Base-by-base conservation (phyloP, 2,888 invertebrate genomes). In the Neoitamus cyanurus region DNA sequence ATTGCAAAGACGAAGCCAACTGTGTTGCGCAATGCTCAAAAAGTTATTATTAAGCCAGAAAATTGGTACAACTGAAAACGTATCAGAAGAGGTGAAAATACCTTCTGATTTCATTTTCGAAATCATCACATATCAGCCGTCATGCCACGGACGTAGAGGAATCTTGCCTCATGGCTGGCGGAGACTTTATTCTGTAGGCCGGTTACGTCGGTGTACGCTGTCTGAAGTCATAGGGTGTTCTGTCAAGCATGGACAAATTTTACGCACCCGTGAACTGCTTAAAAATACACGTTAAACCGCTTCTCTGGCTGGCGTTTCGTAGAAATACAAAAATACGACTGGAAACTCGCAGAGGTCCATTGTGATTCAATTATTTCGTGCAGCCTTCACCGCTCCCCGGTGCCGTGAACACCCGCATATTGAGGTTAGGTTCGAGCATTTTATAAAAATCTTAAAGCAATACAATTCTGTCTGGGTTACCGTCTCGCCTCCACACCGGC, bases 181-280 rank as follows among this genome's bases (percentile, higher is more conserved):
- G 34, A 73, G 30, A 73, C 34, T 34, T 15, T 48, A 13, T 78
- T 37, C 37, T 31, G 28, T 48, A 30, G 48, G 48, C 30, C 78
- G 31, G 70, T 37, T 37, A 15, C 30, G 15, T 78, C 48, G 48
- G 36, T 20, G 6, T 6, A 20, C 15, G n/a, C n/a, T 78, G 48
- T 30, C 78, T 78, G 78, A 31, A 78, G 48, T 78, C 31, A 31
- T 25, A 78, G 78, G 78, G 78, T 78, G 78, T 11, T 73, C 73
- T 73, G 83, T 73, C 73, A 83, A 83, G 83, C 83, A 83, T 83
- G 83, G 73, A 73, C 83, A 83, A 83, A 83, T 48, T 83, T 83
- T 73, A 83, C 83, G 83, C 83, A 83, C 42, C 48, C 34, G 83
- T 83, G 83, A 48, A 83, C 83, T 48, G 46, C 48, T 73, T 83